Conservation (phyloP, 1,140 invertebrate genomes). For the Drosophila grimshawi region DNA sequence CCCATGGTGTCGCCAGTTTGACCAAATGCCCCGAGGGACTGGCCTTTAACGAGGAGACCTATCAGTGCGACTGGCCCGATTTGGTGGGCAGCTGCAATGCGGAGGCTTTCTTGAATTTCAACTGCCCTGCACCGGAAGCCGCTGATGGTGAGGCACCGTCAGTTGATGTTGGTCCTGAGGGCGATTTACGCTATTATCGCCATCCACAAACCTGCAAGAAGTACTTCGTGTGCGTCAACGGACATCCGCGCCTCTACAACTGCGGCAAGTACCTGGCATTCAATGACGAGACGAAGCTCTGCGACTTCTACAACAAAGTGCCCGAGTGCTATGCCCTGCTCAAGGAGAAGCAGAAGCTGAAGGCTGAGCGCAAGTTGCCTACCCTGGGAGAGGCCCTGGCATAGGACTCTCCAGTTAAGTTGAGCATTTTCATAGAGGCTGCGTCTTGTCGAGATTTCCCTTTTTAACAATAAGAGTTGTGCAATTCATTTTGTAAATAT, state of each 20-base stretch:
- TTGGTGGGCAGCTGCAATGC: conserved; percentile 90
- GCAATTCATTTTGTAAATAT: conserved; percentile 29
- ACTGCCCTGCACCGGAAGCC: conserved; percentile 86
- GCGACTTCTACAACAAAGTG: conserved; percentile 81
- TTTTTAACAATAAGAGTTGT: conserved; percentile 10
- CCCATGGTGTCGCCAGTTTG: conserved; percentile 86
- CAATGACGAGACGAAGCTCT: conserved; percentile 74
- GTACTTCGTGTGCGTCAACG: conserved; percentile 93
- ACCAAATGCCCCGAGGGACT: conserved; percentile 92
- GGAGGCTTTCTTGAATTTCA: conserved; percentile 90
- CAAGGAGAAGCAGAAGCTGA: conserved; percentile 70
- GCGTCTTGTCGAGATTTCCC: conserved; percentile 20
- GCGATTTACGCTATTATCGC: conserved; percentile 86
- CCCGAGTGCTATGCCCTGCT: conserved; percentile 79
- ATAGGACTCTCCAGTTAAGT: conserved; percentile 9
- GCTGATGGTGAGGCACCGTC: conserved; percentile 74
- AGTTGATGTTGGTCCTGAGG: conserved; percentile 85
- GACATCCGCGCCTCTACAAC: conserved; percentile 86
- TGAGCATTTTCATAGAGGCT: conserved; percentile 19
- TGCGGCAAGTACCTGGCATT: conserved; percentile 82
- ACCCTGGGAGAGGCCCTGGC: conserved; percentile 30
- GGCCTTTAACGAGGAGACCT: conserved; percentile 91
- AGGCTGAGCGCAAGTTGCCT: conserved; percentile 56
- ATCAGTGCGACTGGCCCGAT: conserved; percentile 95
- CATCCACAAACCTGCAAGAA: conserved; percentile 89